These are phyloP conservation scores for Cyclophora albipunctata DNA, from an alignment of 2,888 invertebrate genomes.

Conservation along the genomic window DNA sequence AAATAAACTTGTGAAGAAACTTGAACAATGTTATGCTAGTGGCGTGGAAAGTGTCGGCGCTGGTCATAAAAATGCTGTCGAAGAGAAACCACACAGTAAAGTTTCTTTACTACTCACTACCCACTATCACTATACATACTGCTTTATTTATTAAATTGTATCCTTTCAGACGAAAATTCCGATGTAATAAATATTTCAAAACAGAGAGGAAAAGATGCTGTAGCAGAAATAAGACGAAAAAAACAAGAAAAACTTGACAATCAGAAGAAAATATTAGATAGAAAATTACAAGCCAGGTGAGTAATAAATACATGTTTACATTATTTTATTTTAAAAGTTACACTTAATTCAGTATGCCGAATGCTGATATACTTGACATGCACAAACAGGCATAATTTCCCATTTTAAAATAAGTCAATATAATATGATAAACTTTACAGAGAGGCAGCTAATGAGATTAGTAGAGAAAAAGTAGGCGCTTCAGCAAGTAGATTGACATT, in stretches of 20 bases:
- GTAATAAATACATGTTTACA: neutral
- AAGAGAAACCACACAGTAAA: slow-evolving; percentile 37
- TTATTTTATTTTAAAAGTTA: neutral
- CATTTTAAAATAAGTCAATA: too few species aligned
- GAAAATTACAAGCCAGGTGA: slow-evolving; percentile 62
- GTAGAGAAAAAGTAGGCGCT: slow-evolving; percentile 49
- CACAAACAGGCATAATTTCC: too few species aligned
- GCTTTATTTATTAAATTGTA: too few species aligned
- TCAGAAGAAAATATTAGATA: slow-evolving; percentile 53
- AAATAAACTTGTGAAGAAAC: slow-evolving; percentile 51
- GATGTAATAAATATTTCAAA: slow-evolving; percentile 48
- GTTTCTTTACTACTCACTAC: neutral
- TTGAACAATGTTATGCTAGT: slow-evolving; percentile 51
- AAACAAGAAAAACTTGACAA: slow-evolving; percentile 57
- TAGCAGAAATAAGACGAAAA: slow-evolving; percentile 41
- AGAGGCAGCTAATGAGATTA: slow-evolving; percentile 58
- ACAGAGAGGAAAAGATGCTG: slow-evolving; percentile 54
- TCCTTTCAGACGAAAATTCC: neutral
- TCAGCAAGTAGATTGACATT: slow-evolving; percentile 35
- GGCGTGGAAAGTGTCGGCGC: slow-evolving; percentile 51
- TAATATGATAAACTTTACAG: slow-evolving; percentile 27
- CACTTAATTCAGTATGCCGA: too few species aligned
- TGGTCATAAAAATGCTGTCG: slow-evolving; percentile 48
- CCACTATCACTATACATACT: too few species aligned
- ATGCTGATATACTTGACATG: too few species aligned